phyloP scores from a whole-genome alignment of 2,797 vertebrate species.

The Ptychadena robeensis region DNA sequence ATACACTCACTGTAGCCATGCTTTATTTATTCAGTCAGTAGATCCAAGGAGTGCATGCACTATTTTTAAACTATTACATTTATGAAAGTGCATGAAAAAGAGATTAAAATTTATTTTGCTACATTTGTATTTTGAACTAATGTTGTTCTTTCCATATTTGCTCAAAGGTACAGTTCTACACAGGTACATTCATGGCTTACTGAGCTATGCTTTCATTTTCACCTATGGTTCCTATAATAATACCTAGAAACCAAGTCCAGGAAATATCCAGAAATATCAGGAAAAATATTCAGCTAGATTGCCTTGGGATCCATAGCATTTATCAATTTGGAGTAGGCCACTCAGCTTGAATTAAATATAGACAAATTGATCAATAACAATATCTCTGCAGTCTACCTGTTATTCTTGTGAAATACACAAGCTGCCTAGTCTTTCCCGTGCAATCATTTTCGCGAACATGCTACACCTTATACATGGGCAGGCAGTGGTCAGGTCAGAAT shows the following conservation, averaged over 20 bases:
- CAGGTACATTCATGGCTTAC: constrained; percentile 39
- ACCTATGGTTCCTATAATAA: too few relatives aligned
- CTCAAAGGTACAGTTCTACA: constrained; percentile 3
- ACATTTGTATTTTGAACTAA: constrained; percentile 1
- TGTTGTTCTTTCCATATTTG: constrained; percentile 13
- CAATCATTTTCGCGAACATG: too few relatives aligned
- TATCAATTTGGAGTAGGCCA: too few relatives aligned
- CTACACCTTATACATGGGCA: too few relatives aligned
- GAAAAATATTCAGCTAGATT: background rate
- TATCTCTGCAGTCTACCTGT: too few relatives aligned
- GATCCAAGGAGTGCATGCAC: background rate
- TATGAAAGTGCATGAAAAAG: constrained; percentile 10
- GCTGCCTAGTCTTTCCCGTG: too few relatives aligned
- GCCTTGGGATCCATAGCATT: background rate
- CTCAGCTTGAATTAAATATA: background rate
- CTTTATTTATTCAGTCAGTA: constrained; percentile 2
- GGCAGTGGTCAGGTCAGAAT: too few relatives aligned
- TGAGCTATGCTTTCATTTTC: constrained; percentile 29
- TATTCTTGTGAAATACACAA: too few relatives aligned
- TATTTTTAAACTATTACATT: constrained; percentile 35
- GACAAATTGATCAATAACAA: background rate
- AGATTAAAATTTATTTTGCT: background rate
- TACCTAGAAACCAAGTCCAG: too few relatives aligned
- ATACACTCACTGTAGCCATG: background rate
- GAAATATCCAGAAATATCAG: constrained; percentile 7